Percentiles rank a stretch among this genome's conserved stretches.
Evolutionary conservation across 2,888 invertebrate genomes (phyloP).

Genomic region (Zhengitettix transpicula): DNA sequence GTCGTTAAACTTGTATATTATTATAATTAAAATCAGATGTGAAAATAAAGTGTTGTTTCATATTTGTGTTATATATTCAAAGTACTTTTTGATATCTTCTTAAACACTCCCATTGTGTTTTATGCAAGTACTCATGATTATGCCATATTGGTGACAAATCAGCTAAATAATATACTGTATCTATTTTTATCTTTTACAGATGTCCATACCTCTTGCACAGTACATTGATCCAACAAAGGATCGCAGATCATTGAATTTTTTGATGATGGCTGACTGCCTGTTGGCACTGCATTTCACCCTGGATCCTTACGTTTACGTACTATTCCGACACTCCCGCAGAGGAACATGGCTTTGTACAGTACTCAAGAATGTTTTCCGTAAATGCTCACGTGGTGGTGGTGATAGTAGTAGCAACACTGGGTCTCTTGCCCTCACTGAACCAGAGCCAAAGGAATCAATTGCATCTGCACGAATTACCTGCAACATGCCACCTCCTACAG

Average conservation of each 20-base stretch:
- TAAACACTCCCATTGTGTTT: too few relatives aligned
- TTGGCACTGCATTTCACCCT: conserved; percentile 68
- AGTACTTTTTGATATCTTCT: too few relatives aligned
- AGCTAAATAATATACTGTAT: too few relatives aligned
- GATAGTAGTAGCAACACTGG: not conserved
- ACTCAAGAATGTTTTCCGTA: not conserved
- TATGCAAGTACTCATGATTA: too few relatives aligned
- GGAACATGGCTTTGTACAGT: not conserved
- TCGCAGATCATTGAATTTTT: conserved; percentile 28
- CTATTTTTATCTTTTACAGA: conserved; percentile 26
- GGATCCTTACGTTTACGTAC: conserved; percentile 69
- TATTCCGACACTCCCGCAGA: conserved; percentile 34
- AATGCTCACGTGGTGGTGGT: not conserved
- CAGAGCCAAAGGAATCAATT: too few relatives aligned
- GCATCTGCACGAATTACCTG: too few relatives aligned
- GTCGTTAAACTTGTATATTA: too few relatives aligned
- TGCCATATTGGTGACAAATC: too few relatives aligned
- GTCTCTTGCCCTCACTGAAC: not conserved
- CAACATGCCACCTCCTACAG: too few relatives aligned
- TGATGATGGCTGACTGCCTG: conserved; percentile 49
- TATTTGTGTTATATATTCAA: too few relatives aligned
- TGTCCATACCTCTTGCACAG: conserved; percentile 46
- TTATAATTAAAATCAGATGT: too few relatives aligned
- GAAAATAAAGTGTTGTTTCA: too few relatives aligned
- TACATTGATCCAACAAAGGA: conserved; percentile 18